A percentile compares a stretch with the other conserved stretches of the same genome.
These are phyloP conservation scores for Etheostoma cragini DNA, from an alignment of 2,113 vertebrate species.

Conservation along the genomic window DNA sequence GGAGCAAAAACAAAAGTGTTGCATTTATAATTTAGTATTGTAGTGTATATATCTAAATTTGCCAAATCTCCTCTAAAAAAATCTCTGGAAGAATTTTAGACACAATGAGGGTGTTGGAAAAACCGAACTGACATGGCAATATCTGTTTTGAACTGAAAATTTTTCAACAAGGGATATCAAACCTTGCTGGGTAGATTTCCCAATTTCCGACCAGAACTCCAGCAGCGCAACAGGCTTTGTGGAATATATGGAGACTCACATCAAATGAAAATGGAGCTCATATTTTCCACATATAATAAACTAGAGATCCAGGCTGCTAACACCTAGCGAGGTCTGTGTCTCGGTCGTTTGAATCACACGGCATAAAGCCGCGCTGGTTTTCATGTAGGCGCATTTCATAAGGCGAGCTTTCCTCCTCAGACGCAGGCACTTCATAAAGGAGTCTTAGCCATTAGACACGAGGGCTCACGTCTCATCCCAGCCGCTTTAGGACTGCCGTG, in stretches of 20 bases:
- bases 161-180: not conserved
- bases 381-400: slow-evolving; percentile 80
- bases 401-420: slow-evolving; percentile 43
- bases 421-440: slow-evolving; percentile 92
- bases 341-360: slow-evolving; percentile 89
- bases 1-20: too few relatives aligned
- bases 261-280: slow-evolving; percentile 92
- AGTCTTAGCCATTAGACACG: slow-evolving; percentile 93
- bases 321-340: slow-evolving; percentile 88
- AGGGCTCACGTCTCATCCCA: slow-evolving; percentile 92
- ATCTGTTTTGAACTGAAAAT: slow-evolving; percentile 11
- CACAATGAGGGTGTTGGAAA: not conserved
- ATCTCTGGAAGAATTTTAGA: not conserved
- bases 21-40: too few relatives aligned
- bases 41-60: not conserved
- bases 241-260: slow-evolving; percentile 89
- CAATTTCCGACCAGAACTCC: slow-evolving; percentile 54
- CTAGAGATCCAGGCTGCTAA: slow-evolving; percentile 89
- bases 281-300: slow-evolving; percentile 93
- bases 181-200: not conserved
- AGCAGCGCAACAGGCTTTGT: slow-evolving; percentile 19
- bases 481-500: slow-evolving; percentile 90
- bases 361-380: slow-evolving; percentile 88
- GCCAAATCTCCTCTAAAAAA: slow-evolving; percentile 4
- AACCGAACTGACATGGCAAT: slow-evolving; percentile 6